Base-by-base conservation (phyloP, 2,888 invertebrate genomes). In the Abscondita cerata region DNA sequence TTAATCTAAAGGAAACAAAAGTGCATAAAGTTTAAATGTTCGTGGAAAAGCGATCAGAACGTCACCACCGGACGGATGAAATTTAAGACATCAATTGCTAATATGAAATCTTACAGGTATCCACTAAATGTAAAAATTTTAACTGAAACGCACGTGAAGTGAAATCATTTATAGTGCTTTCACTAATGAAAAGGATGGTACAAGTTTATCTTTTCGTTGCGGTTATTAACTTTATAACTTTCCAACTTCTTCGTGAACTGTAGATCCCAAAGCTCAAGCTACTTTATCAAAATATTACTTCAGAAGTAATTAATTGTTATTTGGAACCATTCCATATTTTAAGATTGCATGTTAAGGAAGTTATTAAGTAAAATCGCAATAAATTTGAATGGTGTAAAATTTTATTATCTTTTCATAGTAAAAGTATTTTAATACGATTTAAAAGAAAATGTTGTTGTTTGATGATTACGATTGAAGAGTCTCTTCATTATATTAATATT, bases 201-300 rank as follows among this genome's bases (percentile, higher is more conserved):
- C 69, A 76, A 77, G 75, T 76, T 76, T 71, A 71, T 73, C 70
- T 73, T 76, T 77, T 73, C 75, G 76, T 70, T 73, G 74, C 74
- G 75, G 75, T 74, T 75, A 75, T 75, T 75, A 75, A 74, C 72
- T 73, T 72, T 65, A 63, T 68, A 71, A 75, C 72, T 73, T 73
- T 63, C 67, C 68, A 74, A 73, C 68, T 75, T 75, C 68, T 70
- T 70, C 67, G 68, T 70, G 68, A 73, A 72, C 72, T 72, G 72
- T 72, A 60, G 70, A 70, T 72, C 74, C 72, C 73, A 58, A 67
- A 65, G 65, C 71, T 68, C 67, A 67, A 68, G 71, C 72, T 71
- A 62, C 75, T 76, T 75, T 73, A 76, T 77, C 77, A 75, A 75
- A 76, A 77, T 76, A 76, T 75, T 76, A 74, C 72, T 74, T 74